A percentile compares a stretch with the other conserved stretches of the same genome.
These are phyloP conservation scores for Echiichthys vipera DNA, from an alignment of 2,797 vertebrate genomes.

Conservation along the genomic window DNA sequence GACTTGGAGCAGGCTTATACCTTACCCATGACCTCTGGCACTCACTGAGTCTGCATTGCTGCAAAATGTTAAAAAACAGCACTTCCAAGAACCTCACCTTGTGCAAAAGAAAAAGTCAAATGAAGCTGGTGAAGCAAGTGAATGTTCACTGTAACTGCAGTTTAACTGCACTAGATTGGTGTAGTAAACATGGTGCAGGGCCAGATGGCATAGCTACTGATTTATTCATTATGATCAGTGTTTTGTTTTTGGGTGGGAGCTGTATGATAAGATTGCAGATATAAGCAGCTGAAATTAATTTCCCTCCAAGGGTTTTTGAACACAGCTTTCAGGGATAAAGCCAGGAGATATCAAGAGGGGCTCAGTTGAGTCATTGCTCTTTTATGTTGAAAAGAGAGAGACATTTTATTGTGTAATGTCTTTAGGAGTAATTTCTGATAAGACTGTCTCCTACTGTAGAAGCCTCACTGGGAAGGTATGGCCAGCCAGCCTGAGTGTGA, in stretches of 20 bases:
- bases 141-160: neutral
- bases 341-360: neutral
- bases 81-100: neutral
- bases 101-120: neutral
- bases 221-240: constrained; percentile 1
- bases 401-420: constrained; percentile 21
- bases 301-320: neutral
- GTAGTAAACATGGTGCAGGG: neutral
- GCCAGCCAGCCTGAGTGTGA: constrained; percentile 2
- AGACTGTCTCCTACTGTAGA: constrained; percentile 19
- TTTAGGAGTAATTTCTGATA: constrained; percentile 17
- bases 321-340: neutral
- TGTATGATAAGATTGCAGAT: neutral
- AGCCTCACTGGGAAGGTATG: neutral
- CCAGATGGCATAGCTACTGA: neutral
- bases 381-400: constrained; percentile 13
- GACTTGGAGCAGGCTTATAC: neutral
- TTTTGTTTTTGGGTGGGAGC: neutral
- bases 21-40: neutral
- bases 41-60: neutral
- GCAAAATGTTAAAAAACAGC: neutral
- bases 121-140: neutral
- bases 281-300: constrained; percentile 10
- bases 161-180: neutral
- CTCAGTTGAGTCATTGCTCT: constrained; percentile 11